Base-by-base conservation (phyloP, 1,140 invertebrate species). In the Drosophila orena region DNA sequence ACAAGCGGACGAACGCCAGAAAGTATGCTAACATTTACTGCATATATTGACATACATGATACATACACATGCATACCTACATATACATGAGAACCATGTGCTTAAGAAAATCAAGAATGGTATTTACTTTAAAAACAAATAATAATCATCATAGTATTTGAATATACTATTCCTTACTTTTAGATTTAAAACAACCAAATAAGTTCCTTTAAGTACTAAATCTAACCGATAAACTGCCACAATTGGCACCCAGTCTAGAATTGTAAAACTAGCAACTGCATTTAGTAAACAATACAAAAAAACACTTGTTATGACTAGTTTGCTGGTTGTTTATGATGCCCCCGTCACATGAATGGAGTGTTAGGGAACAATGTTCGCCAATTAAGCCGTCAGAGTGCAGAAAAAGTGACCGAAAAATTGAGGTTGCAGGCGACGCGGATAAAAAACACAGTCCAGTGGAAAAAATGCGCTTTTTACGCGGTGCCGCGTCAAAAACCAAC, bases 401-500 rank as follows among this genome's bases (percentile, higher is more conserved):
- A 35, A 84, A 84, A 84, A 75, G 64, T 58, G 72, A 77, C 68
- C 61, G 73, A 55, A 54, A 50, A 43, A 46, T 62, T 37, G 47
- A 66, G 57, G 35, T 49, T 37, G 40, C 40, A 38, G 27, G 24
- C 60, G 12, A 27, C 35, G 60, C 44, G 54, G 11, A 38, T 54
- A 79, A 72, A 49, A 47, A 56, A 20, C 47, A 12, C 34, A 14
- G 20, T 24, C 27, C 43, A 35, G 44, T 35, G 56, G 50, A 76
- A 86, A 86, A 88, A 86, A 69, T 44, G 62, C 64, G 43, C 35
- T 77, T 86, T 75, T 74, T 75, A 50, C 64, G 56, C 62, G 17
- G 47, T 74, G 81, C 37, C 77, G 81, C 37, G 37, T 86, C 81
- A 86, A 86, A 86, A 86, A 88, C 59, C 81, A 86, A 81, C 74